Conservation (phyloP, 2,888 invertebrate species). For the Smittia sp. region DNA sequence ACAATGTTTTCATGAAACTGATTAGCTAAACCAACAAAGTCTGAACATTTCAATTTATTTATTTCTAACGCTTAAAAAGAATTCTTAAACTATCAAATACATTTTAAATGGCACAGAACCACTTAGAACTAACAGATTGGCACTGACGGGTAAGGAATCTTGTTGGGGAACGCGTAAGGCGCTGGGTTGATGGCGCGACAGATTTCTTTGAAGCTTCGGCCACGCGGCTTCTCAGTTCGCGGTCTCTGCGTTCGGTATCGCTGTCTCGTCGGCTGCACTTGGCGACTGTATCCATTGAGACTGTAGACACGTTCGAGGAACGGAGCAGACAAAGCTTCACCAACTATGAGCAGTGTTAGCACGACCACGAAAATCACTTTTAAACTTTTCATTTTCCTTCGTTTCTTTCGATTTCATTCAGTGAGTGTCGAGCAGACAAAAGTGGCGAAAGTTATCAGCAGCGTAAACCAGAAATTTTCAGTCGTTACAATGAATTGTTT, state of each 20-base stretch:
- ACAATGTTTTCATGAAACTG: slow-evolving; percentile 93
- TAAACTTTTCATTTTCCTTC: background rate
- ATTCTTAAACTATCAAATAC: background rate
- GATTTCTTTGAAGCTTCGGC: slow-evolving; percentile 62
- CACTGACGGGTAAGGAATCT: slow-evolving; percentile 55
- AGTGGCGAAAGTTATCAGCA: background rate
- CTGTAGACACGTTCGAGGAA: background rate
- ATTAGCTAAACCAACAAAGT: slow-evolving; percentile 71
- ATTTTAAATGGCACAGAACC: background rate
- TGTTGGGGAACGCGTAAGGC: slow-evolving; percentile 58
- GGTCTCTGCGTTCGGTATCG: background rate
- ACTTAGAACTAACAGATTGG: slow-evolving; percentile 54
- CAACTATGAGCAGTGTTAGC: background rate
- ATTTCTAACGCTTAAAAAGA: background rate
- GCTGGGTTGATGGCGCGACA: slow-evolving; percentile 63
- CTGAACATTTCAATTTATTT: too few relatives aligned
- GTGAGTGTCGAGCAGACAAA: background rate
- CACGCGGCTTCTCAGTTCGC: slow-evolving; percentile 41
- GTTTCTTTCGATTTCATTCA: background rate
- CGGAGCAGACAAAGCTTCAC: background rate
- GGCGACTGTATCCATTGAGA: background rate
- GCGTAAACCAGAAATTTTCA: background rate
- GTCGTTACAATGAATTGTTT: background rate
- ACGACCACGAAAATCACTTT: background rate
- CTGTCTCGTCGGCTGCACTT: slow-evolving; percentile 9